Evolutionary conservation across 2,888 invertebrate genomes (phyloP), one percentile per base, ranked within the genome.

Genomic region (Epinotia brunnichana): DNA sequence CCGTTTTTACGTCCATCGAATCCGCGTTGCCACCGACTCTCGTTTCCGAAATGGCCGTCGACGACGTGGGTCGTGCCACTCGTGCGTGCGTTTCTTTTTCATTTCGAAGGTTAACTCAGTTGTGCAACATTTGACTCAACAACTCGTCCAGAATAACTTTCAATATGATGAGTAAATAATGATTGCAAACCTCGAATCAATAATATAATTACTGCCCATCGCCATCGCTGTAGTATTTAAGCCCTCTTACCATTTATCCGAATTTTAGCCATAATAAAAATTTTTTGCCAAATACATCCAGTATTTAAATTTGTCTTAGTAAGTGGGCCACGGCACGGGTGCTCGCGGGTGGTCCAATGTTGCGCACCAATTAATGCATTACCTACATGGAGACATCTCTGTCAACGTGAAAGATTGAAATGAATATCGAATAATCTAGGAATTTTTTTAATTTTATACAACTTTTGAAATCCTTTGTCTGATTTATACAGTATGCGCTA

Each of bases 241-340:
- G 13, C 7, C 67, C 54, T 66, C 69, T 60, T 48, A 75, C 78
- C 78, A 82, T 80, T 83, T 87, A 35, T 87, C 87, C 86, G 82
- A 79, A 77, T 62, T 79, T 53, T 75, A 80, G 82, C 77, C 81
- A 82, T n/a, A n/a, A n/a, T n/a, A n/a, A n/a, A n/a, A n/a, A n/a
- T n/a, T n/a, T n/a, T n/a, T n/a, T n/a, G n/a, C n/a, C n/a, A n/a
- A n/a, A n/a, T n/a, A n/a, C n/a, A n/a, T n/a, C n/a, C n/a, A n/a
- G n/a, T n/a, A n/a, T 89, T 90, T 90, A 87, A 90, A 90, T 90
- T 88, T 89, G 89, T 90, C 88, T 89, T 88, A 79, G 85, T 89
- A 90, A 90, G 90, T 90, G 79, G 91, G 89, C 85, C 90, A 85
- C 84, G 80, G 83, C 85, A 83, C 82, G 80, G 80, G 84, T 79